Evolutionary conservation across 2,888 invertebrate species (phyloP).

Genomic region (Eledona agricola): DNA sequence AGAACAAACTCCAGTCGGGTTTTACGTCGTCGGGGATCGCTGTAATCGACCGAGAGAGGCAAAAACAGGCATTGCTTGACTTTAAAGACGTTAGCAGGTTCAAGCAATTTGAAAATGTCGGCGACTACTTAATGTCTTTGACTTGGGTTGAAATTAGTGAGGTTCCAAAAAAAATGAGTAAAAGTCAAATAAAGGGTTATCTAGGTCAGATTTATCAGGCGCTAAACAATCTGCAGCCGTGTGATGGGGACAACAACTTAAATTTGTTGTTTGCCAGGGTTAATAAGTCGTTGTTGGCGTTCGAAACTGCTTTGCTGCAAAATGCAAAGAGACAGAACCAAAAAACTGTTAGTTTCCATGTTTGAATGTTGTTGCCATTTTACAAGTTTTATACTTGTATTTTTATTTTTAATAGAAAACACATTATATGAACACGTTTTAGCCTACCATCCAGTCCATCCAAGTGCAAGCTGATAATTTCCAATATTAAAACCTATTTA

Average conservation of each 20-base stretch:
- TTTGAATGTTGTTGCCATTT: constrained; percentile 35
- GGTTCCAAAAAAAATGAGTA: constrained; percentile 48
- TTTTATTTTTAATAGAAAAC: no score
- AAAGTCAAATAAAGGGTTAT: constrained; percentile 50
- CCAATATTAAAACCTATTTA: no score
- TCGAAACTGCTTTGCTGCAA: constrained; percentile 56
- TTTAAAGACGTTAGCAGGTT: constrained; percentile 41
- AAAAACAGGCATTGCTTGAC: constrained; percentile 45
- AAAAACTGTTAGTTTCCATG: constrained; percentile 58
- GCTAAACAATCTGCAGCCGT: constrained; percentile 53
- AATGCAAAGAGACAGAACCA: constrained; percentile 47
- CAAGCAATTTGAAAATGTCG: constrained; percentile 46
- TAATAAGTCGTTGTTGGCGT: constrained; percentile 58
- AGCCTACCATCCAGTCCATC: no score
- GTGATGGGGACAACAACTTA: constrained; percentile 57
- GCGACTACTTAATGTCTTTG: constrained; percentile 50
- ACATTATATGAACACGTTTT: no score
- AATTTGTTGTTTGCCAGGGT: constrained; percentile 58
- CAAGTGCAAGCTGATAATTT: no score
- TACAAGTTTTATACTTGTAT: no score
- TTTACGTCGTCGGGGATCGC: constrained; percentile 42
- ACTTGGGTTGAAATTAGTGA: constrained; percentile 50
- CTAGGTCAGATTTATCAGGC: constrained; percentile 58
- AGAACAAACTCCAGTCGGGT: constrained; percentile 48
- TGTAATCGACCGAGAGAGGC: constrained; percentile 48